Evolutionary conservation across 2,797 vertebrate species (phyloP).

Genomic region (Manis crassicaudata): DNA sequence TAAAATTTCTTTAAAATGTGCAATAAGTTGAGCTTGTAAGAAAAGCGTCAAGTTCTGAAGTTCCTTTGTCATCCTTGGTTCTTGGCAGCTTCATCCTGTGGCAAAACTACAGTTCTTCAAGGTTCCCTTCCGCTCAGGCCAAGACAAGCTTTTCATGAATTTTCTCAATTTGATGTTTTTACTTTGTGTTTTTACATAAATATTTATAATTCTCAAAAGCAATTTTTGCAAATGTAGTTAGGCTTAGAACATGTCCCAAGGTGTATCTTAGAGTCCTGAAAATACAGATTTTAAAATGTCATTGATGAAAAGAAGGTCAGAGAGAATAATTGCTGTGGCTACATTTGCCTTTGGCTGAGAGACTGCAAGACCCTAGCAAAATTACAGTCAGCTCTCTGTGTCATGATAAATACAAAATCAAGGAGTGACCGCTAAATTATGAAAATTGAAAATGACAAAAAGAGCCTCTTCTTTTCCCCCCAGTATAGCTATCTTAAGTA

Average conservation of each 20-base stretch:
- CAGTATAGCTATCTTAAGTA: constrained; percentile 6
- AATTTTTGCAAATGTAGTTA: constrained; percentile 51
- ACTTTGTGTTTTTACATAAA: constrained; percentile 45
- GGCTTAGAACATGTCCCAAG: constrained; percentile 40
- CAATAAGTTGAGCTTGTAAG: constrained; percentile 57
- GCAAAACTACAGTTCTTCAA: constrained; percentile 35
- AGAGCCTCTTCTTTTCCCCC: neutral
- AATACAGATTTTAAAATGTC: constrained; percentile 21
- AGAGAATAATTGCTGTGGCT: neutral
- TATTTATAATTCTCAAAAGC: constrained; percentile 47
- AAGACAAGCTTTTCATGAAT: constrained; percentile 8
- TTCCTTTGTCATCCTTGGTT: constrained; percentile 1
- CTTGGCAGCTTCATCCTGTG: constrained; percentile 7
- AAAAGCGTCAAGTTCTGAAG: constrained; percentile 38
- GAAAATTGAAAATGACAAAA: constrained; percentile 7
- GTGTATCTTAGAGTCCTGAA: constrained; percentile 34
- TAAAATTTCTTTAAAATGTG: constrained; percentile 67
- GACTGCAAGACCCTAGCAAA: constrained; percentile 1
- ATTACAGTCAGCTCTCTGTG: neutral
- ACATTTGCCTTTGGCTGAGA: constrained; percentile 43
- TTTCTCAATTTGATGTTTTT: constrained; percentile 53
- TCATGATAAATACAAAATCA: constrained; percentile 6
- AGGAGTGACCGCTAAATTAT: neutral
- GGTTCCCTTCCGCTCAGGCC: constrained; percentile 41
- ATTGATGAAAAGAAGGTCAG: constrained; percentile 43